Conservation (phyloP, 2,888 invertebrate species). For the Pyrgus malvae region DNA sequence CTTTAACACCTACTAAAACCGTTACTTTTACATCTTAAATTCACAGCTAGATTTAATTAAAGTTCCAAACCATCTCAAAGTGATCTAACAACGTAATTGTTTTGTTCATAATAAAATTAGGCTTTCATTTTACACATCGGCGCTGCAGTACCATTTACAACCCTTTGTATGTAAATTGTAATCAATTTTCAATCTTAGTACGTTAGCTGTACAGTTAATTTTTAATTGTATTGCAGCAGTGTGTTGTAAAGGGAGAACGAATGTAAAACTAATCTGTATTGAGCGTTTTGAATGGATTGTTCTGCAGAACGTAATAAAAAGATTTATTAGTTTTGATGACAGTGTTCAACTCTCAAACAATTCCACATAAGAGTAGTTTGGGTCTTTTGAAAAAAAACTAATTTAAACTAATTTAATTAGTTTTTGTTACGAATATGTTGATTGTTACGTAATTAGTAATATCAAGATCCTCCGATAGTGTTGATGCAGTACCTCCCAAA, state of each 20-base stretch:
- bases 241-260: slow-evolving; percentile 12
- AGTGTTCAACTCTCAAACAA: neutral
- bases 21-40: no score
- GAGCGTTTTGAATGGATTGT: neutral
- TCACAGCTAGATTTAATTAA: slow-evolving; percentile 1
- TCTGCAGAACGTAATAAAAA: neutral
- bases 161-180: slow-evolving; percentile 37
- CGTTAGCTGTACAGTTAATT: neutral
- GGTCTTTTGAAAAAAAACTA: no score
- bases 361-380: no score
- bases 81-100: slow-evolving; percentile 40
- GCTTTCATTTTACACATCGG: slow-evolving; percentile 55
- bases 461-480: no score
- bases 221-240: neutral
- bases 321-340: neutral
- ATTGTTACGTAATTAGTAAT: no score
- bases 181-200: slow-evolving; percentile 24
- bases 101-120: slow-evolving; percentile 59
- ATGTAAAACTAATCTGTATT: slow-evolving; percentile 31
- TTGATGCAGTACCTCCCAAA: no score
- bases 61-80: neutral
- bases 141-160: slow-evolving; percentile 42
- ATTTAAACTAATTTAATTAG: no score
- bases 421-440: no score
- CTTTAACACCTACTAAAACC: no score